Evolutionary conservation across 2,888 invertebrate genomes (phyloP), one percentile per base, ranked within the genome.

Genomic region (Neocrepidodera transversa): DNA sequence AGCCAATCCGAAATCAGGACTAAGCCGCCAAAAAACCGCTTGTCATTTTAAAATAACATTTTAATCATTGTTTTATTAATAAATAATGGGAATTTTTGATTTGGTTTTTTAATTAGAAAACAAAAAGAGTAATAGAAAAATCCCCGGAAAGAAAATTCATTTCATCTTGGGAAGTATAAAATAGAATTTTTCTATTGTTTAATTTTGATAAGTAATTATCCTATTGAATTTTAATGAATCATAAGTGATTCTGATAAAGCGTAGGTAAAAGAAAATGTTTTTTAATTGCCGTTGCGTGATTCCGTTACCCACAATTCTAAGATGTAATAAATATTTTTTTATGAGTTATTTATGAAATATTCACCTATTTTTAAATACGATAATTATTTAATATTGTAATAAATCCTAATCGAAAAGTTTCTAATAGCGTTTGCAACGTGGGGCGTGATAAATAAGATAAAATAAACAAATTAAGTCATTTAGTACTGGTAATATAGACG

Each of bases 211-310:
- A 11, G 18, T 11, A 18, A 17, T 40, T 40, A 40, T 40, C 23
- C 5, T 14, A 3, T 42, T 42, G 17, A 40, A 40, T 40, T 40
- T 11, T 20, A 11, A 14, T 42, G 42, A 42, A 7, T 42, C 42
- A 42, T 11, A 10, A 18, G n/a, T 17, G 14, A 40, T 40, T 40
- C 18, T 40, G n/a, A 40, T 20, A 42, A 42, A 42, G 42, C 42
- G 42, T 42, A 42, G 42, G 42, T 42, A 42, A 42, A 42, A 42
- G 13, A 23, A 11, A 16, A 38, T 16, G 17, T 8, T 8, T 10
- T 5, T 32, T 42, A 42, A 42, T 42, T 42, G 20, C 10, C 8
- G 18, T 42, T 42, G 42, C 42, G 42, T 42, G 42, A 42, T 42
- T 32, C 32, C 10, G 2, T 28, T 28, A 28, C 5, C 4, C 11